Evolutionary conservation across 2,113 vertebrate species (phyloP), one percentile per base, ranked within the genome.

Genomic region (Callithrix jacchus): DNA sequence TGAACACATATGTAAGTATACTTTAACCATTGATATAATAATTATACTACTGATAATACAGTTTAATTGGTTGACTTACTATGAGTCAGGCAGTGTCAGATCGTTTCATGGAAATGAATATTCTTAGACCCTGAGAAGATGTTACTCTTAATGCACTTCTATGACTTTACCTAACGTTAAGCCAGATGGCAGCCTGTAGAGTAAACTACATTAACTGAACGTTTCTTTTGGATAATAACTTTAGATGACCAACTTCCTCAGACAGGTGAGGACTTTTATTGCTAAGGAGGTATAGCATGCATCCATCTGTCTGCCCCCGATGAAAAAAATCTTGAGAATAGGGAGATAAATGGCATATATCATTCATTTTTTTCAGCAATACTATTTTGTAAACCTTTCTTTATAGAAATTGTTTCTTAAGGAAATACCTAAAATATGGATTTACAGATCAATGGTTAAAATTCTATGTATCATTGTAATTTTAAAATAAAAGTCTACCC

Each of bases 91-190:
- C 23, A 87, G 17, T 58, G 8, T 56, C 66, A 74, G 40, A 27
- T 58, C 76, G 35, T 49, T 85, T 70, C 49, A 32, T 47, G 35
- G 49, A 25, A 89, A 66, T 42, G 32, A 84, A 42, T 58, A 58
- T 71, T 86, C 49, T 82, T 95, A 30, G 45, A 54, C 89, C 87
- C 45, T 74, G 61, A 95, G 76, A 92, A 74, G 30, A 79, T 84
- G 9, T 0, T 84, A 32, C 18, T 47, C 32, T 71, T 87, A 47
- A 47, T 70, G 52, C 45, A 56, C 70, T 49, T 90, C 37, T 87
- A 54, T 42, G n/a, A 66, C 45, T 89, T 82, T 70, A 81, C 25
- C 82, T 71, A 54, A 47, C 42, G 45, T 70, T 52, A 93, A 71
- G 49, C 73, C 81, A 91, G 42, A 37, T 21, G 37, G 87, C 71